These are phyloP conservation scores for Panagrolaimus sp. DNA, from an alignment of 1,140 invertebrate species.

Conservation along the genomic window DNA sequence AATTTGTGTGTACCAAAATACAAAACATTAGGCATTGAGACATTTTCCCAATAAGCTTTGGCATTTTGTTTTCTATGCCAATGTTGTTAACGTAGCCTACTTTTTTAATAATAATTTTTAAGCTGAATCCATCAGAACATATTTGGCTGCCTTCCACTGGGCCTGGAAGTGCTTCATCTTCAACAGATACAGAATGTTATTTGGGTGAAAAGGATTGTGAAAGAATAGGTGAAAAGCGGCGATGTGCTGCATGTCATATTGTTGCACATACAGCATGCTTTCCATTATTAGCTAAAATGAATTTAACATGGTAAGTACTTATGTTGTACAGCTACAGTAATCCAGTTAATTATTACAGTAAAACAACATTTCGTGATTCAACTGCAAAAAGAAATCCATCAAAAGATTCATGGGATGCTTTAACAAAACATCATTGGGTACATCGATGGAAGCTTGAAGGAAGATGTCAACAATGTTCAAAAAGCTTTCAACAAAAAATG, in stretches of 20 bases:
- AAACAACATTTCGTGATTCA: conserved; percentile 52
- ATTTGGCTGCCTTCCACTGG: conserved; percentile 55
- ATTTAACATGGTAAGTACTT: conserved; percentile 21
- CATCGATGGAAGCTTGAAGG: conserved; percentile 81
- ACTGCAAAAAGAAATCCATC: conserved; percentile 36
- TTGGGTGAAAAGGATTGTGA: conserved; percentile 55
- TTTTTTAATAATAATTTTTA: no score
- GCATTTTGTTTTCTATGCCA: no score
- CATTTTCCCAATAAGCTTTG: no score
- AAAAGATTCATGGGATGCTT: conserved; percentile 42
- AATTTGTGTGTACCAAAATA: no score
- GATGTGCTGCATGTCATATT: conserved; percentile 57
- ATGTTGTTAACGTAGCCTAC: no score
- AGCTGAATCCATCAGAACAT: conserved; percentile 51
- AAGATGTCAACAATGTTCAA: conserved; percentile 82
- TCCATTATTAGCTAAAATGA: conserved; percentile 48
- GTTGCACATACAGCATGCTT: conserved; percentile 57
- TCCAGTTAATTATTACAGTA: conserved; percentile 21
- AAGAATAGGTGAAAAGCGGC: conserved; percentile 54
- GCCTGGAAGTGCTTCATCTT: conserved; percentile 41
- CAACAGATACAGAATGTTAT: conserved; percentile 56
- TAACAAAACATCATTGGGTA: conserved; percentile 79
- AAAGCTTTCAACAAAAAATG: conserved; percentile 65
- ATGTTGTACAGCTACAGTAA: conserved; percentile 32
- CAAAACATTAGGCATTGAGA: no score